Conservation (phyloP, 2,888 invertebrate genomes). For the Noctua pronuba region DNA sequence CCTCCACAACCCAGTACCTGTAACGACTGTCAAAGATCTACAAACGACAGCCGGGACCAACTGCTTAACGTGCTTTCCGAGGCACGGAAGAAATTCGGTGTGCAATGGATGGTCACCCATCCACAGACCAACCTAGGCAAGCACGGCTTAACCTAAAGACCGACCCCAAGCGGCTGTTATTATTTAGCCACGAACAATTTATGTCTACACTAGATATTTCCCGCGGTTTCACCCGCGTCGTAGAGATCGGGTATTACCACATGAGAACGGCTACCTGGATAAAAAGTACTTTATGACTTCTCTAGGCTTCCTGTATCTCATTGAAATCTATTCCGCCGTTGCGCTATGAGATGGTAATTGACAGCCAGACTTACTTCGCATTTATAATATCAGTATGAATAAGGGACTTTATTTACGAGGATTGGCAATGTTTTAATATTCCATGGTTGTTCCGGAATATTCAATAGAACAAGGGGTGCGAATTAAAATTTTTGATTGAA, state of each 20-base stretch:
- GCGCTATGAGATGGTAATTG: not conserved
- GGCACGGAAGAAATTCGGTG: too few species aligned
- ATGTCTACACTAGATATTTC: not conserved
- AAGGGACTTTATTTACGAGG: not conserved
- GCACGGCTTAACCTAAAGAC: too few species aligned
- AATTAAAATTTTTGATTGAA: slow-evolving; percentile 3
- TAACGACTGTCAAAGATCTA: too few species aligned
- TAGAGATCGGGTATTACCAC: not conserved
- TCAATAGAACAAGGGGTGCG: not conserved
- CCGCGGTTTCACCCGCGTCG: not conserved
- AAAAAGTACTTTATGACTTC: not conserved
- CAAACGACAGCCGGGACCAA: too few species aligned
- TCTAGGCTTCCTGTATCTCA: not conserved
- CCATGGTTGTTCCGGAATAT: not conserved
- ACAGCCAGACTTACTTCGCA: not conserved
- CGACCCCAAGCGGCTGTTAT: too few species aligned
- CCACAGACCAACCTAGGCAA: too few species aligned
- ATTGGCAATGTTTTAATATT: slow-evolving; percentile 17
- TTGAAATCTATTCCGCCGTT: not conserved
- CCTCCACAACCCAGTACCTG: too few species aligned
- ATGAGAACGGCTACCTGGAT: not conserved
- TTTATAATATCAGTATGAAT: not conserved
- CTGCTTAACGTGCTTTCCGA: too few species aligned
- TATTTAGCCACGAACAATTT: too few species aligned
- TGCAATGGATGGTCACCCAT: too few species aligned